A percentile compares a stretch with the other conserved stretches of the same genome.
Conservation (phyloP, 2,113 vertebrate species). For the Chaenogobius annularis region DNA sequence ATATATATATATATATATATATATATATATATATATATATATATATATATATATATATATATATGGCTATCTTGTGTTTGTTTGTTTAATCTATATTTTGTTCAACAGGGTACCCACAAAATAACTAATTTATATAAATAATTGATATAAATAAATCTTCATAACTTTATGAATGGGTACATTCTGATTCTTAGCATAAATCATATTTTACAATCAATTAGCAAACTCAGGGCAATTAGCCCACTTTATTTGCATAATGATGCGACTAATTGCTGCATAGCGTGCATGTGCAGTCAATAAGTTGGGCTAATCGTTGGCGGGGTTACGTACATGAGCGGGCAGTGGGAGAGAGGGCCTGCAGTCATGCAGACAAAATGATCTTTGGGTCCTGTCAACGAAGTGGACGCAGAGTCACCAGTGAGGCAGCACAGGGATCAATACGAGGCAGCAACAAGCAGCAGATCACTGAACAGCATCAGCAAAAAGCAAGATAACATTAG, state of each 20-base stretch:
- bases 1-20: too few relatives aligned
- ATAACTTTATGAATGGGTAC: slow-evolving; percentile 36
- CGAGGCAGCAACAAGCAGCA: slow-evolving; percentile 23
- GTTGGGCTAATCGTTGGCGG: slow-evolving; percentile 58
- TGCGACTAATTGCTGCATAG: slow-evolving; percentile 64
- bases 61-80: too few relatives aligned
- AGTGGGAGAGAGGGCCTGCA: slow-evolving; percentile 26
- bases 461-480: slow-evolving; percentile 50
- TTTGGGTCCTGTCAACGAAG: slow-evolving; percentile 24
- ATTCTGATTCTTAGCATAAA: slow-evolving; percentile 48
- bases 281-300: slow-evolving; percentile 62
- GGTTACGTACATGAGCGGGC: slow-evolving; percentile 27
- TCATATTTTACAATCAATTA: slow-evolving; percentile 70
- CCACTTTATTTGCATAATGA: slow-evolving; percentile 74
- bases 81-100: too few relatives aligned
- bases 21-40: too few relatives aligned
- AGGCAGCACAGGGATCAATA: slow-evolving; percentile 39
- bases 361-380: slow-evolving; percentile 34
- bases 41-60: too few relatives aligned
- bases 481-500: slow-evolving; percentile 37
- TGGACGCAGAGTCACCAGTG: slow-evolving; percentile 18
- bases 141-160: slow-evolving; percentile 21
- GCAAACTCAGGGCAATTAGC: slow-evolving; percentile 66
- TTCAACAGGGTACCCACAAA: too few relatives aligned
- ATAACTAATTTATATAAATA: too few relatives aligned